Percentiles rank a stretch among this genome's conserved stretches.
These are phyloP conservation scores for Drosophila pseudoobscura DNA, from an alignment of 1,140 invertebrate species.

Conservation along the genomic window DNA sequence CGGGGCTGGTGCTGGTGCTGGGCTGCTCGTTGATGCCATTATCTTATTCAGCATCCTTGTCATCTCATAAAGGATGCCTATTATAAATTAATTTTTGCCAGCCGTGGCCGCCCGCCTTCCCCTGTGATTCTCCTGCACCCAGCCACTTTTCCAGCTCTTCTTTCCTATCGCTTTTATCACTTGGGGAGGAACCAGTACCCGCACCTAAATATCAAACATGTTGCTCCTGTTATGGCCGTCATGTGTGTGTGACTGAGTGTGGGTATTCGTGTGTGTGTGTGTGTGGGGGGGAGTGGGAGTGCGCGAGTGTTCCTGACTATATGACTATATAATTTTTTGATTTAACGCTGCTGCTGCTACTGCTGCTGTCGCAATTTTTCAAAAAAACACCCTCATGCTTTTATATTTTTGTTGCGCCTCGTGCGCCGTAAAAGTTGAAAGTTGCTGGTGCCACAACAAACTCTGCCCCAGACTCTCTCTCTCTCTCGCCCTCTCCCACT, in stretches of 20 bases:
- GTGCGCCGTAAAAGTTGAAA: conserved; percentile 58
- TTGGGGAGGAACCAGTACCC: conserved; percentile 7
- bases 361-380: conserved; percentile 79
- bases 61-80: conserved; percentile 82
- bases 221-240: conserved; percentile 49
- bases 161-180: conserved; percentile 65
- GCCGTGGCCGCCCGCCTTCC: conserved; percentile 37
- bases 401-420: conserved; percentile 47
- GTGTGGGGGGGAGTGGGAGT: conserved; percentile 18
- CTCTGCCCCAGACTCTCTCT: conserved; percentile 3
- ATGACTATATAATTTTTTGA: conserved; percentile 83
- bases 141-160: conserved; percentile 27
- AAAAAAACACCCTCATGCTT: conserved; percentile 67
- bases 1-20: neutral
- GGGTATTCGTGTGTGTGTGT: conserved; percentile 3
- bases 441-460: conserved; percentile 47
- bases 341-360: conserved; percentile 65
- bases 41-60: conserved; percentile 80
- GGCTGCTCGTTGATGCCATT: conserved; percentile 74
- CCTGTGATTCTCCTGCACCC: conserved; percentile 3
- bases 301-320: conserved; percentile 59
- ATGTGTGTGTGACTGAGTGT: conserved; percentile 18
- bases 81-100: conserved; percentile 83
- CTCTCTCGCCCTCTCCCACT: neutral
- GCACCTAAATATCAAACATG: conserved; percentile 60